Evolutionary conservation across 2,113 vertebrate species (phyloP).

Genomic region (Leucosticte australis): DNA sequence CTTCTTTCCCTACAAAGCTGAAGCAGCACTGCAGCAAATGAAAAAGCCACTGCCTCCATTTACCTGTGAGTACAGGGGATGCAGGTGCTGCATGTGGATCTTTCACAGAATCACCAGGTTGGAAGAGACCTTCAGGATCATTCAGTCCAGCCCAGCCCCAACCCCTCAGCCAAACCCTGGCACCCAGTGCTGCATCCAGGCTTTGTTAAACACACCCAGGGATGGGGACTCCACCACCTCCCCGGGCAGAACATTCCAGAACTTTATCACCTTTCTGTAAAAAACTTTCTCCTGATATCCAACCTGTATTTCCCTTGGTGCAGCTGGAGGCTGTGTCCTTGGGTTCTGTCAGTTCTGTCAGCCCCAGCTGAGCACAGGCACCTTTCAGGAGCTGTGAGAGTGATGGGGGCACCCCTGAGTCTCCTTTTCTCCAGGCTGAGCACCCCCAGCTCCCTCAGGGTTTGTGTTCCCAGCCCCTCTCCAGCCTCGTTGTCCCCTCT

Average conservation of each 20-base stretch:
- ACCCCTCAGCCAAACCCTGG: not conserved
- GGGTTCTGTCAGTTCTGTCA: not conserved
- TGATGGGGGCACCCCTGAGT: not conserved
- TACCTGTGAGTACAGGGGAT: not conserved
- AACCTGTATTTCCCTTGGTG: not conserved
- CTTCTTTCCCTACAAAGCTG: not conserved
- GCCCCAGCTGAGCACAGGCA: not conserved
- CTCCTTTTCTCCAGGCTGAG: too few relatives aligned
- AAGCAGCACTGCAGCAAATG: not conserved
- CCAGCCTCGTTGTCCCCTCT: too few relatives aligned
- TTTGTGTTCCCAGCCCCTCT: too few relatives aligned
- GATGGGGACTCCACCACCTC: not conserved
- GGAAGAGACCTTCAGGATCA: not conserved
- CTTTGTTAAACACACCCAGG: not conserved
- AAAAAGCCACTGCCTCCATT: not conserved
- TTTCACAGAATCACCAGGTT: not conserved
- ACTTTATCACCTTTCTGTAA: too few relatives aligned
- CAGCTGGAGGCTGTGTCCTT: not conserved
- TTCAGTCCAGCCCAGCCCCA: fast-evolving
- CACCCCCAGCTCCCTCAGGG: too few relatives aligned
- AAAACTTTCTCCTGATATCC: too few relatives aligned
- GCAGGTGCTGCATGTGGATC: not conserved
- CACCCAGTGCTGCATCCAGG: not conserved
- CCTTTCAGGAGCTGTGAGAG: not conserved
- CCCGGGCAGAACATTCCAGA: too few relatives aligned